phyloP scores from a whole-genome alignment of 2,113 vertebrate species.

The Megaleporinus macrocephalus region DNA sequence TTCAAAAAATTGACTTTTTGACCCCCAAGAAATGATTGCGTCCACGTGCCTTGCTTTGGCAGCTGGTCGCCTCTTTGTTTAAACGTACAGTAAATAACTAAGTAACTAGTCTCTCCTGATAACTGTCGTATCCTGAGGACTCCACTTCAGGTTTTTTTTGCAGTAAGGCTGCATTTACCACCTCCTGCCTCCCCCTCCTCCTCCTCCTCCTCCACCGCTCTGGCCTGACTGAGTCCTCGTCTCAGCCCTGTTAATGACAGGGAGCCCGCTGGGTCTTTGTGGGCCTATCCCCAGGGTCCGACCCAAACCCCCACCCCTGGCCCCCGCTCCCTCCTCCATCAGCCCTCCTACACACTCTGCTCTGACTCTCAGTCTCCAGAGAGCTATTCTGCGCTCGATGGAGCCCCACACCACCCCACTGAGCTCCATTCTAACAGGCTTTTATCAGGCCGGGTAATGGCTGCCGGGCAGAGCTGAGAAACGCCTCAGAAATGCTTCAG shows the following conservation, averaged over 20 bases:
- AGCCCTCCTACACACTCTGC: constrained; percentile 50
- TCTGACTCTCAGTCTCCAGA: constrained; percentile 44
- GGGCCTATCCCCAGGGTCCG: constrained; percentile 45
- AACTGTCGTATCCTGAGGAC: not conserved
- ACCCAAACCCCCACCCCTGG: constrained; percentile 47
- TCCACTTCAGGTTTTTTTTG: constrained; percentile 45
- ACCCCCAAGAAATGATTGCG: too few species aligned
- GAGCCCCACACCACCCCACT: constrained; percentile 41
- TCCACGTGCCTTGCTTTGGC: too few species aligned
- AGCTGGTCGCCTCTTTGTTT: too few species aligned
- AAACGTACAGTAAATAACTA: too few species aligned
- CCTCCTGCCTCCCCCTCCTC: not conserved
- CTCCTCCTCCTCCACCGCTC: constrained; percentile 19
- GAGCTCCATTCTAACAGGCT: constrained; percentile 50
- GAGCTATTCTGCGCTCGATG: constrained; percentile 38
- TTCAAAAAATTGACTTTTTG: too few species aligned
- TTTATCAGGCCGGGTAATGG: constrained; percentile 55
- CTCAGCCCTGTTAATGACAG: constrained; percentile 61
- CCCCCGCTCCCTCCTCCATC: constrained; percentile 29
- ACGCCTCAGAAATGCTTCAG: constrained; percentile 46
- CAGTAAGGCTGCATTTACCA: constrained; percentile 25
- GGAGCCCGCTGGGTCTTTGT: constrained; percentile 63
- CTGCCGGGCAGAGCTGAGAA: constrained; percentile 54
- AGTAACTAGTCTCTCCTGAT: too few species aligned
- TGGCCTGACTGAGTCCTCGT: constrained; percentile 41